phyloP scores from a whole-genome alignment of 2,113 vertebrate species.

The Apistogramma diplotaenia region DNA sequence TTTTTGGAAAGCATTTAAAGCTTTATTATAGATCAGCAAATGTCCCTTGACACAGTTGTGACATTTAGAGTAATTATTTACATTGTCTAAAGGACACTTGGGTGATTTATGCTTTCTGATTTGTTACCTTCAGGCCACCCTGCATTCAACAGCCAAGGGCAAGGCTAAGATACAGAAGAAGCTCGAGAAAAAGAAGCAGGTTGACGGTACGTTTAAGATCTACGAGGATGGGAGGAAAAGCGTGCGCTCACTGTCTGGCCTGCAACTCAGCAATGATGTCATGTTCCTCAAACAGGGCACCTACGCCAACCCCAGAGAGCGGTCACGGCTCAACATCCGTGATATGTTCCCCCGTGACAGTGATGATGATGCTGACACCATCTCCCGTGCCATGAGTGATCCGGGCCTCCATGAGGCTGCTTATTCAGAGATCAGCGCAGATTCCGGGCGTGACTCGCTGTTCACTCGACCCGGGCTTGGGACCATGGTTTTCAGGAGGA shows the following conservation, averaged over 20 bases:
- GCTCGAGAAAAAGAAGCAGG: slow-evolving; percentile 89
- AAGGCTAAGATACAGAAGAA: slow-evolving; percentile 95
- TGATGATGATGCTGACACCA: slow-evolving; percentile 71
- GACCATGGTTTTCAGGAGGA: slow-evolving; percentile 96
- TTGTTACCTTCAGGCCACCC: slow-evolving; percentile 78
- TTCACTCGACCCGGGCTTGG: slow-evolving; percentile 94
- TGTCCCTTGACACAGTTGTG: neutral
- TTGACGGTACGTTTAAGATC: slow-evolving; percentile 91
- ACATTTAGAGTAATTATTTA: neutral
- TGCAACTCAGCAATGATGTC: slow-evolving; percentile 91
- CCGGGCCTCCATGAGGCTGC: slow-evolving; percentile 84
- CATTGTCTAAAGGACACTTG: neutral
- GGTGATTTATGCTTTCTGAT: neutral
- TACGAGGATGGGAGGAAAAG: slow-evolving; percentile 95
- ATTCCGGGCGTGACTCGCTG: slow-evolving; percentile 93
- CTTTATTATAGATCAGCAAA: no score
- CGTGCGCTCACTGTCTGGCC: slow-evolving; percentile 88
- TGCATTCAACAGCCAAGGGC: slow-evolving; percentile 90
- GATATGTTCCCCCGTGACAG: slow-evolving; percentile 88
- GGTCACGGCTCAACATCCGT: slow-evolving; percentile 84
- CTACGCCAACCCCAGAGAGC: slow-evolving; percentile 83
- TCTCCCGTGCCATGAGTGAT: slow-evolving; percentile 92
- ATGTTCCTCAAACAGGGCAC: slow-evolving; percentile 95
- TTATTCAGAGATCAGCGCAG: slow-evolving; percentile 91
- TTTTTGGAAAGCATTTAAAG: neutral